These are phyloP conservation scores for Callinectes sapidus DNA, from an alignment of 2,888 invertebrate genomes.

Conservation along the genomic window DNA sequence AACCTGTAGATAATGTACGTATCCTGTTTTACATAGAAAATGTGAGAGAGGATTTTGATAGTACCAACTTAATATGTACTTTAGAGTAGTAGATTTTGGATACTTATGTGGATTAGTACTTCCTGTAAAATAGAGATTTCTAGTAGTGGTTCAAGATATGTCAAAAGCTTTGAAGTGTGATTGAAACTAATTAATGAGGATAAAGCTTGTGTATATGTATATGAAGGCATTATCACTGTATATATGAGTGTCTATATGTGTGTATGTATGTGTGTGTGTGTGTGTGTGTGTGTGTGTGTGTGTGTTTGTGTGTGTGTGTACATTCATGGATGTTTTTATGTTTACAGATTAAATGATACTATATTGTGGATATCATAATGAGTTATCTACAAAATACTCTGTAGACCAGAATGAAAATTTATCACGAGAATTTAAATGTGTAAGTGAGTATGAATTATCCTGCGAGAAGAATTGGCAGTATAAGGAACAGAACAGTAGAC, in stretches of 20 bases:
- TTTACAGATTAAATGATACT: neutral
- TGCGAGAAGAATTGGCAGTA: neutral
- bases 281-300: constrained; percentile 9
- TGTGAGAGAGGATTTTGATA: neutral
- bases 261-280: neutral
- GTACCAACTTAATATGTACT: neutral
- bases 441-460: neutral
- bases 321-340: neutral
- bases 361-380: neutral
- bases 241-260: neutral
- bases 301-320: neutral
- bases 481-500: neutral
- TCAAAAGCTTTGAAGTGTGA: neutral
- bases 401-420: neutral
- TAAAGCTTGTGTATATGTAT: neutral
- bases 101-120: neutral
- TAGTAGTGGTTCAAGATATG: neutral
- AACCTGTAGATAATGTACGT: neutral
- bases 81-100: neutral
- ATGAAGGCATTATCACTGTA: neutral
- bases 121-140: neutral
- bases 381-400: neutral
- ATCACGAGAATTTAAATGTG: neutral
- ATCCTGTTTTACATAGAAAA: neutral
- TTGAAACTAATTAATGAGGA: neutral